Percentiles rank a stretch among this genome's conserved stretches.
Conservation (phyloP, 2,888 invertebrate genomes). For the Ypsolopha sequella region DNA sequence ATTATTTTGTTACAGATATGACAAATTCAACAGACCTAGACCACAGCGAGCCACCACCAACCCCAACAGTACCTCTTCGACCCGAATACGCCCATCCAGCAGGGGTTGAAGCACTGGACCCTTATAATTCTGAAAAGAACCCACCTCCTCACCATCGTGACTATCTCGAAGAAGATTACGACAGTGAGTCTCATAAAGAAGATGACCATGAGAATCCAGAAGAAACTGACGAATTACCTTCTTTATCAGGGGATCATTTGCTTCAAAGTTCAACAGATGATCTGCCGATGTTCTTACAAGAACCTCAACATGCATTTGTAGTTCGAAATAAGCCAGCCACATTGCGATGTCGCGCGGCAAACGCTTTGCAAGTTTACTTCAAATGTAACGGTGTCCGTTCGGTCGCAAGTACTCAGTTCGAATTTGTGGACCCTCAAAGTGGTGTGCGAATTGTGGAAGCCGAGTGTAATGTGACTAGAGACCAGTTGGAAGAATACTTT, state of each 20-base stretch:
- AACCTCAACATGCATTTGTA: constrained; percentile 91
- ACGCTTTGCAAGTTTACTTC: constrained; percentile 90
- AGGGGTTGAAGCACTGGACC: constrained; percentile 57
- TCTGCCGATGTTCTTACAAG: constrained; percentile 87
- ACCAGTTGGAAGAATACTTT: constrained; percentile 94
- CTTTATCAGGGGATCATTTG: constrained; percentile 57
- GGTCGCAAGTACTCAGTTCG: constrained; percentile 78
- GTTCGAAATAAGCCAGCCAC: constrained; percentile 92
- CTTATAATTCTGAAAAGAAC: constrained; percentile 60
- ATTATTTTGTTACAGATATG: constrained; percentile 45
- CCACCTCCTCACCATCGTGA: constrained; percentile 47
- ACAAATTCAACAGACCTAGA: constrained; percentile 47
- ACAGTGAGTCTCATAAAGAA: constrained; percentile 55
- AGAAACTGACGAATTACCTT: constrained; percentile 59
- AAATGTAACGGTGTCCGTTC: constrained; percentile 88
- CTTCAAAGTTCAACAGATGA: constrained; percentile 74
- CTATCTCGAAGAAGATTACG: constrained; percentile 63
- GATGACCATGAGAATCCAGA: constrained; percentile 60
- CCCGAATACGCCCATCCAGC: constrained; percentile 64
- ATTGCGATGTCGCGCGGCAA: constrained; percentile 90
- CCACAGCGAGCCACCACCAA: constrained; percentile 30
- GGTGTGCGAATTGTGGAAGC: constrained; percentile 90
- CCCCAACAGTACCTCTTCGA: constrained; percentile 48
- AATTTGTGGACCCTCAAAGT: constrained; percentile 91
- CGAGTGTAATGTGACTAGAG: constrained; percentile 87